phyloP scores from a whole-genome alignment of 2,888 invertebrate species.

The Sabellastarte sp. region DNA sequence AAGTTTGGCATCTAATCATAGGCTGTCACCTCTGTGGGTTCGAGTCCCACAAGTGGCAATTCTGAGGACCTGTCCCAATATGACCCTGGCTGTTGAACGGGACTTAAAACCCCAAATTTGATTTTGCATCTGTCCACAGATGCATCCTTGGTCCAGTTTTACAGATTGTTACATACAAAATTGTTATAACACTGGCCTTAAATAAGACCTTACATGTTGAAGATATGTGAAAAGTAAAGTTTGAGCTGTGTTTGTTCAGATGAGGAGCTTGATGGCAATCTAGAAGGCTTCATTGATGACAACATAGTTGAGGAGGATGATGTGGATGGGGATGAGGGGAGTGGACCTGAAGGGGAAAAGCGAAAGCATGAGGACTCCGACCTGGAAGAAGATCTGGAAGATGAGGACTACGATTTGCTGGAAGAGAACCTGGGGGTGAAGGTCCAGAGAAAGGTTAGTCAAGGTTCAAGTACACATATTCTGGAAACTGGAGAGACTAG shows the following conservation, averaged over 20 bases:
- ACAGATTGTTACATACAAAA: no score
- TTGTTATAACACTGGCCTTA: no score
- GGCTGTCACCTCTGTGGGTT: no score
- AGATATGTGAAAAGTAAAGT: not conserved
- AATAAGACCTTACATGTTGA: not conserved
- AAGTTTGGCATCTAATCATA: no score
- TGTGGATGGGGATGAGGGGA: conserved; percentile 52
- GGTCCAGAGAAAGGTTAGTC: conserved; percentile 64
- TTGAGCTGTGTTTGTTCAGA: no score
- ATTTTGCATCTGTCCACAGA: conserved; percentile 4
- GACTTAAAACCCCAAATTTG: no score
- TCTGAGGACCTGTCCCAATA: no score
- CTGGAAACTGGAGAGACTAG: no score
- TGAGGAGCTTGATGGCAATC: conserved; percentile 23
- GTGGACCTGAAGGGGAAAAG: conserved; percentile 33
- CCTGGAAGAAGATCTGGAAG: conserved; percentile 77
- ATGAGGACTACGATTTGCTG: conserved; percentile 96
- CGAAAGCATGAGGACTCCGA: conserved; percentile 47
- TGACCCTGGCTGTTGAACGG: no score
- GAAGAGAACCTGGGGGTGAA: conserved; percentile 97
- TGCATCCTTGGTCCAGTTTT: no score
- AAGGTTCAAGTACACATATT: no score
- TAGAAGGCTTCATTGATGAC: conserved; percentile 34
- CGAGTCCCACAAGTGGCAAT: no score
- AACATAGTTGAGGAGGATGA: conserved; percentile 66